phyloP scores from a whole-genome alignment of 2,797 vertebrate species.

The Bufotes viridis region DNA sequence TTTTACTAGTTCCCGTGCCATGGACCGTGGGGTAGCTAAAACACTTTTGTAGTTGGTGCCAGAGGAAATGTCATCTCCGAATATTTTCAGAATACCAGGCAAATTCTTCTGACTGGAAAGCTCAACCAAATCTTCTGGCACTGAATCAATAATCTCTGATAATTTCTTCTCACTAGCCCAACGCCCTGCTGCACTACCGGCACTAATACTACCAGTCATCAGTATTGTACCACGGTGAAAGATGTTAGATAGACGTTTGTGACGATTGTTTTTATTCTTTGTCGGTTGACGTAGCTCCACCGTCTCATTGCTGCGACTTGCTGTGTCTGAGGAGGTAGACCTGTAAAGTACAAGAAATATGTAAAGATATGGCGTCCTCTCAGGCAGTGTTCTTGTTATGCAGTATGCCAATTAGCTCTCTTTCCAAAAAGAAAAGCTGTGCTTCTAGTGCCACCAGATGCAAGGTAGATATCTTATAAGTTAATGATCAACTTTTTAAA shows the following conservation, averaged over 20 bases:
- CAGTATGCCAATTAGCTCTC: too few relatives aligned
- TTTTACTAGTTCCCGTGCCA: slow-evolving; percentile 71
- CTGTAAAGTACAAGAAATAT: slow-evolving; percentile 63
- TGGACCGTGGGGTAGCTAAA: slow-evolving; percentile 72
- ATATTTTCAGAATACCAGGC: slow-evolving; percentile 75
- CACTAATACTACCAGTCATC: slow-evolving; percentile 69
- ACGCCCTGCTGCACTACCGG: slow-evolving; percentile 74
- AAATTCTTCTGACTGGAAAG: slow-evolving; percentile 67
- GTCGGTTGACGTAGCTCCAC: slow-evolving; percentile 82
- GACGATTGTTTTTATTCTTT: slow-evolving; percentile 74
- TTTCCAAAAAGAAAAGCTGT: too few relatives aligned
- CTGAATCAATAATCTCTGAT: slow-evolving; percentile 68
- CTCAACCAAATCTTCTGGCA: slow-evolving; percentile 68
- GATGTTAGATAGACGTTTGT: slow-evolving; percentile 90
- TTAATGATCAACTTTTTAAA: too few relatives aligned
- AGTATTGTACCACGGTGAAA: slow-evolving; percentile 81
- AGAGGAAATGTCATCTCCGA: slow-evolving; percentile 72
- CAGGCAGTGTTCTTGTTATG: too few relatives aligned
- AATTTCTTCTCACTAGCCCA: slow-evolving; percentile 76
- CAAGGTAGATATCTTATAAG: too few relatives aligned
- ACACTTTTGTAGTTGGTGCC: slow-evolving; percentile 79
- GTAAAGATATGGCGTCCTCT: slow-evolving; percentile 51
- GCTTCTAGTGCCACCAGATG: too few relatives aligned
- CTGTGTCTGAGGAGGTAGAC: slow-evolving; percentile 74
- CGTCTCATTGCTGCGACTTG: slow-evolving; percentile 71